Conservation (phyloP, 2,113 vertebrate species). For the Dromaius novaehollandiae region DNA sequence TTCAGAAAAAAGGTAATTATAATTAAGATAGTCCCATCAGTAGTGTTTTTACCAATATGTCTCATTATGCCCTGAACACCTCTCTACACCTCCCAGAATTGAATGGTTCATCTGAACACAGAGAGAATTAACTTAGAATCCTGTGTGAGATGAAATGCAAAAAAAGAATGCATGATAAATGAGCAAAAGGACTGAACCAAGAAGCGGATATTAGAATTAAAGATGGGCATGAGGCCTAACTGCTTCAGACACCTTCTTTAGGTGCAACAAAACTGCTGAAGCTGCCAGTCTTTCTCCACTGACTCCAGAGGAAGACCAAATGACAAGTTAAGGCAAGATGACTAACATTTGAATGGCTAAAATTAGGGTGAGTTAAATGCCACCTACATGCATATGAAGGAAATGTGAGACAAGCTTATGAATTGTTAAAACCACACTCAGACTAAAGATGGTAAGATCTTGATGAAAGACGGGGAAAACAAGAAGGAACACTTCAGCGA, state of each 20-base stretch:
- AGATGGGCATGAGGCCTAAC: neutral
- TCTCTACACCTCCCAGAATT: neutral
- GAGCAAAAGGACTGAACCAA: neutral
- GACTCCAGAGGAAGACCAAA: neutral
- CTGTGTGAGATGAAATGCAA: neutral
- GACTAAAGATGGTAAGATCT: neutral
- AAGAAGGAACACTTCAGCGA: neutral
- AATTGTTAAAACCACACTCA: conserved; percentile 22
- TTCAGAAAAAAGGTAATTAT: neutral
- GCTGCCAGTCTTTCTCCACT: neutral
- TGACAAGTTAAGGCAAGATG: neutral
- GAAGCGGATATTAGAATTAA: neutral
- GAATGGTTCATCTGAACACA: neutral
- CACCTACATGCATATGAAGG: neutral
- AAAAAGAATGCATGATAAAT: neutral
- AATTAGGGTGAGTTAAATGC: conserved; percentile 6
- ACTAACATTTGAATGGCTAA: neutral
- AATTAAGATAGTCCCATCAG: neutral
- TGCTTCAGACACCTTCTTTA: neutral
- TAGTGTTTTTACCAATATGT: neutral
- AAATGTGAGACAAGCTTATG: conserved; percentile 18
- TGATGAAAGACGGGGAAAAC: conserved; percentile 28
- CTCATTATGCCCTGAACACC: neutral
- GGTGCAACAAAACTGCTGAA: neutral
- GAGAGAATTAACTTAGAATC: neutral